Base-by-base conservation (phyloP, 2,888 invertebrate genomes). In the Folsomia candida region DNA sequence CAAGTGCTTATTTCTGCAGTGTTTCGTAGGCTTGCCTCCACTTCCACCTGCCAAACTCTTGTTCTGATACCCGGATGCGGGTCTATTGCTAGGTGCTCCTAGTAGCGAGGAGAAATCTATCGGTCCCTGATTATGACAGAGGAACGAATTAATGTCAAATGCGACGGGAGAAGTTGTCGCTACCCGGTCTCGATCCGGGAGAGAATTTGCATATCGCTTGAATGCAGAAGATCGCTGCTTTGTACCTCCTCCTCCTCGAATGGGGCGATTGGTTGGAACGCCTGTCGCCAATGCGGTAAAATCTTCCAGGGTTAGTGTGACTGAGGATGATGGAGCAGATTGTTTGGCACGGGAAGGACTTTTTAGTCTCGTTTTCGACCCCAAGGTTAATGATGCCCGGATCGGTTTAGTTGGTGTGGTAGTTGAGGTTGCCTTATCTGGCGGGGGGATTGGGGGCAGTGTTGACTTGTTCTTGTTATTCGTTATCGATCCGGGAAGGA, bases 1-100 rank as follows among this genome's bases (percentile, higher is more conserved):
- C 61, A 78, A 67, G 64, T 79, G 77, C 63, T 79, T 79, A 67
- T 76, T 76, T 72, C 76, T 76, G 69, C 77, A 77, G 25, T 79
- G 78, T 61, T 78, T 78, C 11, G 78, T 75, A 18, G 78, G 77
- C 18, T 73, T 73, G 4, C 9, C 6, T 6, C 4, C 6, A n/a
- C 57, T 22, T 57, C n/a, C n/a, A n/a, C 4, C 4, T 57, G 57
- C 22, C n/a, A 6, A 57, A 20, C 63, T 68, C 25, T 70, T 66
- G 25, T 67, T 66, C 24, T 67, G 65, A 1, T 64, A 66, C 24
- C 66, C 61, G 22, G 29, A 59, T 51, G 68, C 65, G 25, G 60
- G 69, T 24, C 68, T 68, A 14, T 68, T 60, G 68, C 51, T 68
- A 68, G 57, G 68, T 68, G 69, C 14, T 20, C 51, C 72, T 22